These are phyloP conservation scores for Gallinago paraguaiae DNA, from an alignment of 2,113 vertebrate genomes.

Conservation along the genomic window DNA sequence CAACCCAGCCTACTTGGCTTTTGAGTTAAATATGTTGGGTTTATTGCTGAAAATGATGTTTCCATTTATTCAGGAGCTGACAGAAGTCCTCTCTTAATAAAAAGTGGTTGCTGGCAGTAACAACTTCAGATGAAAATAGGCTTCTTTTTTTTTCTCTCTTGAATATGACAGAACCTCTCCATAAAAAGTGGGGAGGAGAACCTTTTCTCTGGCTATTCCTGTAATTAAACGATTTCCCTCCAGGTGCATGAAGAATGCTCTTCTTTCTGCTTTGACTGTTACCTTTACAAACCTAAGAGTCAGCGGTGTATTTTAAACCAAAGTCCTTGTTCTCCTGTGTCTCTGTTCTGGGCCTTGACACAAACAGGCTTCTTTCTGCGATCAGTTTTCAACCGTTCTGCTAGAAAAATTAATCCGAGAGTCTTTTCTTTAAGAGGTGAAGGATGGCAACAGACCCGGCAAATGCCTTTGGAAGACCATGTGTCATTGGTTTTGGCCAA, in stretches of 20 bases:
- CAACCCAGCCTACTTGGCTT: slow-evolving; percentile 25
- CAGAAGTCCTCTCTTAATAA: slow-evolving; percentile 28
- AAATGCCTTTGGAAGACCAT: background rate
- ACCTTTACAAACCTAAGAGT: background rate
- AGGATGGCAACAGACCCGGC: background rate
- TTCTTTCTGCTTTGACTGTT: background rate
- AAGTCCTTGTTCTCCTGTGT: background rate
- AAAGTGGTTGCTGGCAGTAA: slow-evolving; percentile 23
- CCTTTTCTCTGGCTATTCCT: background rate
- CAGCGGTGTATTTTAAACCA: background rate
- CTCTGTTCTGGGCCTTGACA: background rate
- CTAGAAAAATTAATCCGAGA: background rate
- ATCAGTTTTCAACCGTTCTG: background rate
- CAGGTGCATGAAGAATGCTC: rapidly evolving
- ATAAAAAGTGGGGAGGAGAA: background rate
- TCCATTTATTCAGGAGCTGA: slow-evolving; percentile 37
- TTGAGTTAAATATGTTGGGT: slow-evolving; percentile 24
- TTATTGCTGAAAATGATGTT: slow-evolving; percentile 43
- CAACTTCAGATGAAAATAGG: slow-evolving; percentile 18
- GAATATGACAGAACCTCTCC: background rate
- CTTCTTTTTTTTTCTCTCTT: background rate
- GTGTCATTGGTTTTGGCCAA: background rate
- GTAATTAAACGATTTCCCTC: background rate
- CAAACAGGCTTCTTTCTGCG: background rate
- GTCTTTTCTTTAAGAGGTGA: background rate